Evolutionary conservation across 64 coral and sea anemone genomes (phyloP).

Genomic region (Porites australiensis): DNA sequence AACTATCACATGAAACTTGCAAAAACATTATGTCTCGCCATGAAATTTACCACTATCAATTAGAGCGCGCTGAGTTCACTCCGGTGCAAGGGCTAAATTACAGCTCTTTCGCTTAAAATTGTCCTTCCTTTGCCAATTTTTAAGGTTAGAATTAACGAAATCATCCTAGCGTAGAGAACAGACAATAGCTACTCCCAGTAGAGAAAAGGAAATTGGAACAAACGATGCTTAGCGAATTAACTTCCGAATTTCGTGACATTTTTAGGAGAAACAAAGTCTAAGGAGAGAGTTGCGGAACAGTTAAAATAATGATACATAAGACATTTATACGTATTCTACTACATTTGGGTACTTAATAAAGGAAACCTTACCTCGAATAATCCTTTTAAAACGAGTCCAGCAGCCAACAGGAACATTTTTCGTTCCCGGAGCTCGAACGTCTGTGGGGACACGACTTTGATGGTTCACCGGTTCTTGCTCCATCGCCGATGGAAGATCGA

Average conservation of each 20-base stretch:
- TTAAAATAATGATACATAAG: neutral
- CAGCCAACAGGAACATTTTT: conserved; percentile 97
- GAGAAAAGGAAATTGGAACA: neutral
- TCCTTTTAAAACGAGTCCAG: conserved; percentile 95
- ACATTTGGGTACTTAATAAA: neutral
- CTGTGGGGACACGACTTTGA: conserved; percentile 75
- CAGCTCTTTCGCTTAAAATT: neutral
- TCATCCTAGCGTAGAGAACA: neutral
- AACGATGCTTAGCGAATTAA: neutral
- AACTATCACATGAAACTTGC: neutral
- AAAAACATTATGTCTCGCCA: too few relatives aligned
- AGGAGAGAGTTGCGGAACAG: too few relatives aligned
- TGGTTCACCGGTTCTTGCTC: conserved; percentile 91
- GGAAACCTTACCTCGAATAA: conserved; percentile 85
- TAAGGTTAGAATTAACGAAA: neutral
- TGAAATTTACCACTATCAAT: neutral
- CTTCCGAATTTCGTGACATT: conserved; percentile 28
- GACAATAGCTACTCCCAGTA: neutral
- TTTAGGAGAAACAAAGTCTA: neutral
- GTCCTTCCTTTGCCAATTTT: neutral
- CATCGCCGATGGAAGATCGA: conserved; percentile 95
- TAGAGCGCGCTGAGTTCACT: neutral
- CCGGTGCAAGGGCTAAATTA: neutral
- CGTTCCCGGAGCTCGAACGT: conserved; percentile 91
- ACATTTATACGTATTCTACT: neutral